Conservation (phyloP, 2,797 vertebrate genomes). For the Saxicola maurus region DNA sequence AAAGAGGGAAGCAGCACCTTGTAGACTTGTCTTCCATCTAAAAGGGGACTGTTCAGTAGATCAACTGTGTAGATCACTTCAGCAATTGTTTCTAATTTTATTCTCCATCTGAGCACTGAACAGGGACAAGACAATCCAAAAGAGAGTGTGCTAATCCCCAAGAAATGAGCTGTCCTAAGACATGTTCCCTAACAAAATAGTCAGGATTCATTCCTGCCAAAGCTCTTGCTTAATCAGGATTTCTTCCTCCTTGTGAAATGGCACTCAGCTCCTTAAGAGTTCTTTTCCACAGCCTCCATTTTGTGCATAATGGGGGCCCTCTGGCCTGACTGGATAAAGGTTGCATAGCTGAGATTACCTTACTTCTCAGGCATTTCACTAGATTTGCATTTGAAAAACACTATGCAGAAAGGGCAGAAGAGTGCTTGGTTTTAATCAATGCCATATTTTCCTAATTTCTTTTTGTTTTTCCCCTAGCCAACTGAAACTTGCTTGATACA, state of each 20-base stretch:
- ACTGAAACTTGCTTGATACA: not conserved
- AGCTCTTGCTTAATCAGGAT: not conserved
- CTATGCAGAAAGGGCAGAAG: not conserved
- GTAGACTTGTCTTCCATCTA: not conserved
- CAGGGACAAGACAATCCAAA: conserved; percentile 4
- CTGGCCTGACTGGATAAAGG: not conserved
- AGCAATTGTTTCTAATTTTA: conserved; percentile 9
- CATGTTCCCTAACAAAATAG: not conserved
- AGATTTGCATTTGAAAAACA: not conserved
- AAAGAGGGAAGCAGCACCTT: not conserved
- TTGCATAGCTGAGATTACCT: not conserved
- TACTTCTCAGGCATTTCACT: not conserved
- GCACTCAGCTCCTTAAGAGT: not conserved
- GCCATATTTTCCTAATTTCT: not conserved
- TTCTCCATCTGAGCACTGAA: not conserved
- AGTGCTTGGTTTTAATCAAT: not conserved
- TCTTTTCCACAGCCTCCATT: not conserved
- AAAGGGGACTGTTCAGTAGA: not conserved
- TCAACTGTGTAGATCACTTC: conserved; percentile 2
- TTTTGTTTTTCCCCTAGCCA: not conserved
- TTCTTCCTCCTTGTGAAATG: not conserved
- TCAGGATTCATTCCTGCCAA: not conserved
- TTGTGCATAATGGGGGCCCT: not conserved
- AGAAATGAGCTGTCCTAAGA: not conserved
- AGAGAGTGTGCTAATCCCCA: not conserved